Evolutionary conservation across 2,113 vertebrate genomes (phyloP), one percentile per base, ranked within the genome.

Genomic region (Cyprinodon variegatus): DNA sequence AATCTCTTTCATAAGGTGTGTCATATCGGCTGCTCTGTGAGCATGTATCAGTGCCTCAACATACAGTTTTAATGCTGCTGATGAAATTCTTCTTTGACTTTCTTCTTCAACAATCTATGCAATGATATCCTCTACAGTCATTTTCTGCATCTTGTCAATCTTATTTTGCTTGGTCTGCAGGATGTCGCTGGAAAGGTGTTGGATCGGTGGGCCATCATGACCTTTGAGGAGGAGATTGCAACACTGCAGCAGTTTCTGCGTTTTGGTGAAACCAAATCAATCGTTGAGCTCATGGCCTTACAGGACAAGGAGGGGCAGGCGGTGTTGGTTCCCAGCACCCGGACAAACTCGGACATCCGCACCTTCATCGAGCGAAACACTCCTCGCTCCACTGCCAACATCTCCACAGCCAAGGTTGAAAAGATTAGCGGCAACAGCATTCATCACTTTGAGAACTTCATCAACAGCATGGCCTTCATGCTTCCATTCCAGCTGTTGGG

Each of bases 191-290:
- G 98, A 45, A 99, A 99, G 82, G 98, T 99, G 61, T 77, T 99
- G 89, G 98, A 99, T 85, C 97, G 97, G 65, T 99, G 98, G 98
- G 96, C 95, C 77, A 98, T 99, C 90, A 99, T 99, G 98, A 98
- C 95, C 12, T 95, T 95, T 12, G 98, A 99, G 85, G 98, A 99
- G 71, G 98, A 99, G 88, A 93, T 98, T 46, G 97, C 96, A 38
- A 97, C 97, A 0, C 80, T 99, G 87, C 98, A 98, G 88, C 98
- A 99, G 88, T 99, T 99, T 85, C 95, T 99, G 72, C 97, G 98
- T 48, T 99, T 99, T 70, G 98, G 98, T 17, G 98, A 99, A 91
- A 99, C 98, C 9, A 99, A 99, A 72, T 97, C 98, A 78, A 99
- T 99, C 10, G 98, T 98, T 61, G 98, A 99, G 88, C 94, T 99